Evolutionary conservation across 2,888 invertebrate genomes (phyloP).

Genomic region (Lepidochitona cinerea): DNA sequence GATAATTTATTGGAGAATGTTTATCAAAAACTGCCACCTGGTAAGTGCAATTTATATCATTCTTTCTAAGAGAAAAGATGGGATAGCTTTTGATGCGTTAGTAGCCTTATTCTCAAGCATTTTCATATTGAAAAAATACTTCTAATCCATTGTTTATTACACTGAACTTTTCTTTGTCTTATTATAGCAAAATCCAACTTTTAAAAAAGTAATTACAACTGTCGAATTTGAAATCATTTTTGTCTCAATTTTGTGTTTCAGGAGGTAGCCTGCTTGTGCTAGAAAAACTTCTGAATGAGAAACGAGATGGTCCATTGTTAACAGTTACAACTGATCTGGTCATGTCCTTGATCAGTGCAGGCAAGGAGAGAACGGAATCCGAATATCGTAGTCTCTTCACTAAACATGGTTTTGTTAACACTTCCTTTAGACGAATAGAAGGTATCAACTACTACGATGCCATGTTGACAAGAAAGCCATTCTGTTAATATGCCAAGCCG

Average conservation of each 20-base stretch:
- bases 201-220: no score
- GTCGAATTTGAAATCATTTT: no score
- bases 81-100: no score
- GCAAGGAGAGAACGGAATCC: constrained; percentile 42
- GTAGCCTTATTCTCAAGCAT: no score
- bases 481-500: not conserved
- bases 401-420: constrained; percentile 42
- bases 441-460: constrained; percentile 46
- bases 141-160: no score
- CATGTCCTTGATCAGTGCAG: constrained; percentile 45
- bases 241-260: no score
- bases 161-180: no score
- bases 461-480: constrained; percentile 45
- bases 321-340: constrained; percentile 45
- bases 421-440: constrained; percentile 31
- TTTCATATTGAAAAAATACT: no score
- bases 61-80: no score
- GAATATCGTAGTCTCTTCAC: constrained; percentile 50
- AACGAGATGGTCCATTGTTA: constrained; percentile 42
- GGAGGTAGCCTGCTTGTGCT: constrained; percentile 51
- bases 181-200: no score
- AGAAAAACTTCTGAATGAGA: constrained; percentile 50
- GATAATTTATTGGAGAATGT: constrained; percentile 46
- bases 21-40: constrained; percentile 45
- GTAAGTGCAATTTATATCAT: no score